Conservation (phyloP, 2,113 vertebrate species). For the Philantomba maxwellii region DNA sequence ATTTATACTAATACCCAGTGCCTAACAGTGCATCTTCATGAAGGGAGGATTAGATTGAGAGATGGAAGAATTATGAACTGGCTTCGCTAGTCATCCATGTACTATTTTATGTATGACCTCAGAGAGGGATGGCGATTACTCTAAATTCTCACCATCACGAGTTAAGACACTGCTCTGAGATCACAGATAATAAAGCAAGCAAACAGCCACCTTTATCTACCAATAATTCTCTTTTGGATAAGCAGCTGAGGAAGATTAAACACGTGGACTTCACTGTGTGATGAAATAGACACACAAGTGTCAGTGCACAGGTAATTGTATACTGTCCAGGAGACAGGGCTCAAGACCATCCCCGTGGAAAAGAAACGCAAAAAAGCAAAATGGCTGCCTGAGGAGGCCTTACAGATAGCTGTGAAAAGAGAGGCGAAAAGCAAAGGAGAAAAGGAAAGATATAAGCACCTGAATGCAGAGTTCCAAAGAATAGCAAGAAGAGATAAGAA, state of each 20-base stretch:
- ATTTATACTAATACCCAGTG: background rate
- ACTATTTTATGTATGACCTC: background rate
- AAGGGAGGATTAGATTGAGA: background rate
- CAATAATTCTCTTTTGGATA: background rate
- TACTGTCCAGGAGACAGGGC: too few species aligned
- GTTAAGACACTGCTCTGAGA: background rate
- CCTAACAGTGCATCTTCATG: background rate
- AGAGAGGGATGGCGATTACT: background rate
- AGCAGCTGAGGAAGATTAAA: slow-evolving; percentile 23
- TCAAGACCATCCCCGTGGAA: too few species aligned
- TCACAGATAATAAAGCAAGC: background rate
- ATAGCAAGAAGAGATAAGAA: too few species aligned
- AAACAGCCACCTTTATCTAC: background rate
- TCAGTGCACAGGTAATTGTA: background rate
- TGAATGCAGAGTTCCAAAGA: too few species aligned
- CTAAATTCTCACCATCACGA: background rate
- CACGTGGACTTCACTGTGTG: slow-evolving; percentile 10
- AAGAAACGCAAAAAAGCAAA: too few species aligned
- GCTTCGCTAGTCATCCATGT: background rate
- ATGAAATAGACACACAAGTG: slow-evolving; percentile 21
- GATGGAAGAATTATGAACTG: background rate
- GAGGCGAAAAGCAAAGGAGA: too few species aligned
- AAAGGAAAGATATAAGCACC: too few species aligned
- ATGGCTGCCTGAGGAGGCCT: too few species aligned
- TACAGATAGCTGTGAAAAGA: too few species aligned